These are phyloP conservation scores for Scophthalmus maximus DNA, from an alignment of 2,113 vertebrate genomes.

Conservation along the genomic window DNA sequence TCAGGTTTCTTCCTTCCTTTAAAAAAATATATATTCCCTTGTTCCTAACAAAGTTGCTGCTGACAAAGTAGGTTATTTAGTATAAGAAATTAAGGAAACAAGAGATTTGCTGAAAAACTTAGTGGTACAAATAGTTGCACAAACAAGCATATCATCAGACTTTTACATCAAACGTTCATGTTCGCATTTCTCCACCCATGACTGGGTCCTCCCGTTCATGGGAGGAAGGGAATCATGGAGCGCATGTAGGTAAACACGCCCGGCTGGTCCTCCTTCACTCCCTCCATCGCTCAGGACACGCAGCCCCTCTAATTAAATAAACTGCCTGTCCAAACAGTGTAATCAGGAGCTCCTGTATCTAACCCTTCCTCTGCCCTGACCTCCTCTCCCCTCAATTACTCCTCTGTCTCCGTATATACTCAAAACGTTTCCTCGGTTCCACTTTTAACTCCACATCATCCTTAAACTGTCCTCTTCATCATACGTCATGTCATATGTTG, in stretches of 20 bases:
- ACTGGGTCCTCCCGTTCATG: conserved; percentile 18
- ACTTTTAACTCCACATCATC: conserved; percentile 1
- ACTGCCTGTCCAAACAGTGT: conserved; percentile 41
- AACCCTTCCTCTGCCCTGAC: conserved; percentile 5
- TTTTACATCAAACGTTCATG: too few relatives aligned
- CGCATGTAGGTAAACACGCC: conserved; percentile 49
- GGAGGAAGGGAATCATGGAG: conserved; percentile 39
- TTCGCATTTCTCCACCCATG: conserved; percentile 4
- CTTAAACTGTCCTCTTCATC: neutral
- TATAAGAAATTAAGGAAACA: neutral
- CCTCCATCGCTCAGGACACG: conserved; percentile 21
- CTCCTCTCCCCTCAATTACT: neutral
- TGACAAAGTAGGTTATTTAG: too few relatives aligned
- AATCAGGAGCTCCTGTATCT: conserved; percentile 45
- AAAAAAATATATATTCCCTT: too few relatives aligned
- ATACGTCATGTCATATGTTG: neutral
- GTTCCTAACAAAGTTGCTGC: too few relatives aligned
- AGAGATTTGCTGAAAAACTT: too few relatives aligned
- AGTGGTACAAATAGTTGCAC: too few relatives aligned
- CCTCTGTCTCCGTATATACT: conserved; percentile 17
- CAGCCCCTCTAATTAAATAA: conserved; percentile 56
- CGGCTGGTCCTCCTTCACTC: conserved; percentile 41
- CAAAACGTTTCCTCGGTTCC: neutral
- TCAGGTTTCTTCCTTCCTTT: too few relatives aligned
- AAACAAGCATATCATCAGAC: too few relatives aligned